These are phyloP conservation scores for Mesembrinibis cayennensis DNA, from an alignment of 2,113 vertebrate genomes.

Conservation along the genomic window DNA sequence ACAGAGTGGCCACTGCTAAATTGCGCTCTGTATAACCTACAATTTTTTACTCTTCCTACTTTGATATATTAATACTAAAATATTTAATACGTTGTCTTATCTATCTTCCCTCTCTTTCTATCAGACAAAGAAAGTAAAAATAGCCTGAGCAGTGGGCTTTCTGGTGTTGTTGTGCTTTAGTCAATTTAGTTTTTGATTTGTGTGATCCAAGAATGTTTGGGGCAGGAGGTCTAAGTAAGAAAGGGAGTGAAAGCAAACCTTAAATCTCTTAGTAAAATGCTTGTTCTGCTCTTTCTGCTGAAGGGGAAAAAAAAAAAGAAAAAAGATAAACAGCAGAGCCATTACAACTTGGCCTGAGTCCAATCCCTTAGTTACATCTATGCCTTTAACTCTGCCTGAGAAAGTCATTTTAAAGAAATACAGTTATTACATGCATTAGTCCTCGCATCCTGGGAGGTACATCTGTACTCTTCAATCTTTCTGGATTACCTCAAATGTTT, in stretches of 20 bases:
- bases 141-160: not conserved
- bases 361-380: conserved; percentile 20
- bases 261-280: conserved; percentile 38
- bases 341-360: conserved; percentile 8
- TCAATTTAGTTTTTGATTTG: conserved; percentile 18
- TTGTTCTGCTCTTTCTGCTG: conserved; percentile 50
- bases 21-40: not conserved
- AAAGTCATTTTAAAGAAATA: conserved; percentile 57
- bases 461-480: conserved; percentile 28
- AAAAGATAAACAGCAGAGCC: not conserved
- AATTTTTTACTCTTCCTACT: not conserved
- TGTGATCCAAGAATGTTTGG: not conserved
- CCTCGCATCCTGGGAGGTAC: conserved; percentile 28
- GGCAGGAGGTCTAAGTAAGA: not conserved
- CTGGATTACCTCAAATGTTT: conserved; percentile 39
- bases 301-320: not conserved
- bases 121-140: conserved; percentile 16
- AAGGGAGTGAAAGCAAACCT: not conserved
- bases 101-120: not conserved
- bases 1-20: not conserved
- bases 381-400: conserved; percentile 26
- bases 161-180: not conserved
- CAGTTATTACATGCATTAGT: conserved; percentile 49
- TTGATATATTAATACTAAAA: conserved; percentile 23
- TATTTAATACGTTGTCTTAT: conserved; percentile 12